phyloP scores from a whole-genome alignment of 2,888 invertebrate species.

The Cataglyphis livida region DNA sequence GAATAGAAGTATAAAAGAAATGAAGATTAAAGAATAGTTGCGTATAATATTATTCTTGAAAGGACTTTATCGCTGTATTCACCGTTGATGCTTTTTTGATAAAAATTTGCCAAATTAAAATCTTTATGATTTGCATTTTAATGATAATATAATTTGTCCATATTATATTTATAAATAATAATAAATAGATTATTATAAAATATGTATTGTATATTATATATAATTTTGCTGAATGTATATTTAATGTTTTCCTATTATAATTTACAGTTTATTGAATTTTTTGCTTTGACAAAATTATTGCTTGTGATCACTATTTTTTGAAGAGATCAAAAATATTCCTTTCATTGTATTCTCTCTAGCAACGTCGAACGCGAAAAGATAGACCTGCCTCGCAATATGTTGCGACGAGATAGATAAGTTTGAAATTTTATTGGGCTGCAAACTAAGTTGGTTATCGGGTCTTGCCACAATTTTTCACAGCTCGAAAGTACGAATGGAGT shows the following conservation, averaged over 20 bases:
- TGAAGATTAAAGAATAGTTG: constrained; percentile 15
- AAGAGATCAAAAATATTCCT: neutral
- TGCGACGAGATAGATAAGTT: constrained; percentile 6
- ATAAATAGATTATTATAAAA: neutral
- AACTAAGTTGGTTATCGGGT: constrained; percentile 10
- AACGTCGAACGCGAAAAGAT: neutral
- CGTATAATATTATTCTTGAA: constrained; percentile 8
- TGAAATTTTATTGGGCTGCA: constrained; percentile 7
- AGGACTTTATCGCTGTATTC: neutral
- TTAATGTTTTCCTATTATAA: neutral
- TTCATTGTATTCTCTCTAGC: neutral
- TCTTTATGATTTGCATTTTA: neutral
- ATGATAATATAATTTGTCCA: neutral
- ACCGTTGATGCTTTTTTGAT: neutral
- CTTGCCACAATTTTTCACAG: constrained; percentile 35
- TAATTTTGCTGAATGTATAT: neutral
- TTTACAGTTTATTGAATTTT: neutral
- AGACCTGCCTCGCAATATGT: neutral
- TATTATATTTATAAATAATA: neutral
- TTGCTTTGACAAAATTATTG: neutral
- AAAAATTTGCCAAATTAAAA: neutral
- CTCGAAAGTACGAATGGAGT: neutral
- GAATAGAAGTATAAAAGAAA: constrained; percentile 23
- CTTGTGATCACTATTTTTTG: neutral
- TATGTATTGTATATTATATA: constrained; percentile 10